Evolutionary conservation across 2,797 vertebrate species (phyloP).

Genomic region (Syngnathus acus): DNA sequence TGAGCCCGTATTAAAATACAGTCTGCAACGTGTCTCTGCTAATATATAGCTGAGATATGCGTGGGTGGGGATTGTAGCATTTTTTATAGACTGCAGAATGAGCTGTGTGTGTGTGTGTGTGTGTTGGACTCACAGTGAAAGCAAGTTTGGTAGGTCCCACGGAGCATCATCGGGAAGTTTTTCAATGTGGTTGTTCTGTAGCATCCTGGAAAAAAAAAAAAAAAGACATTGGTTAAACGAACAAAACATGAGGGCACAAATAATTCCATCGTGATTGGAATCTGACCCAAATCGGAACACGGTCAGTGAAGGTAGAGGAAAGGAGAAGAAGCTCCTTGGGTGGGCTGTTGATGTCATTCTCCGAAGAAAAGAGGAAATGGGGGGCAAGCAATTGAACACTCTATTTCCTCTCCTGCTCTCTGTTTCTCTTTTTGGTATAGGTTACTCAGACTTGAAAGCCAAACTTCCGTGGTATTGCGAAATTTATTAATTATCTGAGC

Average conservation of each 20-base stretch:
- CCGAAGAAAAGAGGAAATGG: constrained; percentile 63
- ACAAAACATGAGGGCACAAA: constrained; percentile 45
- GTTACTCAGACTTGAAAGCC: constrained; percentile 20
- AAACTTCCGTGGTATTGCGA: neutral
- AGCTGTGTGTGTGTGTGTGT: constrained; percentile 11
- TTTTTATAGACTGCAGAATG: constrained; percentile 32
- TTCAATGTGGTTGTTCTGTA: constrained; percentile 91
- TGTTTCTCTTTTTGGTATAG: constrained; percentile 15
- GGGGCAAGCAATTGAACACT: constrained; percentile 64
- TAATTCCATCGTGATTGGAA: constrained; percentile 57
- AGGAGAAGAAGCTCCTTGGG: constrained; percentile 65
- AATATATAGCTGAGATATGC: constrained; percentile 34
- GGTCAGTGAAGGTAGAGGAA: constrained; percentile 44
- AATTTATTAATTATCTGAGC: neutral
- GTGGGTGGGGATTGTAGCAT: constrained; percentile 36
- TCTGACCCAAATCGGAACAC: constrained; percentile 58
- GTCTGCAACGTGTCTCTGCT: constrained; percentile 46
- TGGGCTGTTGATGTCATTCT: constrained; percentile 77
- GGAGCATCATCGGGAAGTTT: constrained; percentile 81
- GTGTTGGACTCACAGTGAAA: constrained; percentile 84
- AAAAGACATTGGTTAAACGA: constrained; percentile 12
- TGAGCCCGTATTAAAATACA: constrained; percentile 9
- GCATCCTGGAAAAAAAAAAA: constrained; percentile 74
- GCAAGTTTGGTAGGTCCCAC: constrained; percentile 87
- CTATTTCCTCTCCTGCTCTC: constrained; percentile 29